A percentile compares a stretch with the other conserved stretches of the same genome.
Evolutionary conservation across 2,113 vertebrate species (phyloP).

Genomic region (Rhinopithecus roxellana): DNA sequence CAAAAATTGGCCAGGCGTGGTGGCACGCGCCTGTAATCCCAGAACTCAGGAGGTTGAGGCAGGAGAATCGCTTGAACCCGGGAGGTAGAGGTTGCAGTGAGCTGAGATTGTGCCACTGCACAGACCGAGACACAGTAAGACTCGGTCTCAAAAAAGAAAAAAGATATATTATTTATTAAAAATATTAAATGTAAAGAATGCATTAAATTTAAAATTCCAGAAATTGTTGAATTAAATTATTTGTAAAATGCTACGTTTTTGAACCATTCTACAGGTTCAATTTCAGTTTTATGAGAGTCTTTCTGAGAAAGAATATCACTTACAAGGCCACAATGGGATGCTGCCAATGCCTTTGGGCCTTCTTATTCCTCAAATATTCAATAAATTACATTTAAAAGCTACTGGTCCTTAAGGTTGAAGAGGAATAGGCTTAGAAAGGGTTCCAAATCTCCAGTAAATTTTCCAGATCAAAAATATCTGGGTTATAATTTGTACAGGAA

Average conservation of each 20-base stretch:
- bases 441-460: neutral
- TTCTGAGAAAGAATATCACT: neutral
- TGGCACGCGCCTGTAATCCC: no score
- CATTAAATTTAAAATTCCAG: neutral
- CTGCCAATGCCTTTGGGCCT: neutral
- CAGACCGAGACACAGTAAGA: no score
- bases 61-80: no score
- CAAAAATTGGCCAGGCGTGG: no score
- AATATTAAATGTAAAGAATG: neutral
- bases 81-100: no score
- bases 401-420: neutral
- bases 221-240: neutral
- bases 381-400: neutral
- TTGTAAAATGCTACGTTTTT: neutral
- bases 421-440: no score
- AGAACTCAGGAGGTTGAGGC: no score
- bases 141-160: neutral
- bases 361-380: neutral
- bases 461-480: neutral
- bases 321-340: neutral
- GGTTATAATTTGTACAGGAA: neutral
- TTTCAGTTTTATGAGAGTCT: neutral
- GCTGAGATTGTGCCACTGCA: no score
- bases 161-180: neutral
- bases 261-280: neutral